These are phyloP conservation scores for Tiphia femorata DNA, from an alignment of 2,888 invertebrate species.

Conservation along the genomic window DNA sequence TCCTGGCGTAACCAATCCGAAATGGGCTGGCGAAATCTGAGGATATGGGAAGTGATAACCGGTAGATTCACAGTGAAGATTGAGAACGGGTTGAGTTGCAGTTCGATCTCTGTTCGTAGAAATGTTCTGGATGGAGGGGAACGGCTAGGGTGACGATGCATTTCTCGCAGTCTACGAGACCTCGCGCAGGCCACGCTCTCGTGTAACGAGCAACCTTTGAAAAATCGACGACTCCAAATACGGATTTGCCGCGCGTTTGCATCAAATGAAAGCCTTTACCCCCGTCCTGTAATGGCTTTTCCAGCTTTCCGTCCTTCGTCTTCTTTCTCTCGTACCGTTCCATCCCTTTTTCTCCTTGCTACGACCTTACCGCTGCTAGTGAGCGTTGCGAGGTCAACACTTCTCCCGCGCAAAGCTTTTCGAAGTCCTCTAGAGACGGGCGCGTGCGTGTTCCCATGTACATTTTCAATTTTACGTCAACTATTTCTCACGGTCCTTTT, in stretches of 20 bases:
- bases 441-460: slow-evolving; percentile 20
- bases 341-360: neutral
- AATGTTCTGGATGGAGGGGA: neutral
- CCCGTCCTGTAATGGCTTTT: neutral
- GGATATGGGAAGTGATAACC: slow-evolving; percentile 29
- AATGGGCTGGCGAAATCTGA: slow-evolving; percentile 16
- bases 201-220: neutral
- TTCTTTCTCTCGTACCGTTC: neutral
- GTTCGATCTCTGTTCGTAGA: neutral
- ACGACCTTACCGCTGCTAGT: slow-evolving; percentile 13
- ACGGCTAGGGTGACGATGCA: neutral
- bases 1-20: neutral
- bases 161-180: neutral
- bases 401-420: slow-evolving; percentile 29
- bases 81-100: slow-evolving; percentile 11
- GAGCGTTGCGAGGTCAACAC: slow-evolving; percentile 31
- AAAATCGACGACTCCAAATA: slow-evolving; percentile 41
- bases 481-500: slow-evolving; percentile 31
- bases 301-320: neutral
- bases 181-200: neutral
- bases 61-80: neutral
- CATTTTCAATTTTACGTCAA: slow-evolving; percentile 44
- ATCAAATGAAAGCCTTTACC: slow-evolving; percentile 48
- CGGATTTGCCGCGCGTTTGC: slow-evolving; percentile 51
- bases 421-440: slow-evolving; percentile 23